A percentile compares a stretch with the other conserved stretches of the same genome.
Conservation (phyloP, 2,888 invertebrate species). For the Elegia similella region DNA sequence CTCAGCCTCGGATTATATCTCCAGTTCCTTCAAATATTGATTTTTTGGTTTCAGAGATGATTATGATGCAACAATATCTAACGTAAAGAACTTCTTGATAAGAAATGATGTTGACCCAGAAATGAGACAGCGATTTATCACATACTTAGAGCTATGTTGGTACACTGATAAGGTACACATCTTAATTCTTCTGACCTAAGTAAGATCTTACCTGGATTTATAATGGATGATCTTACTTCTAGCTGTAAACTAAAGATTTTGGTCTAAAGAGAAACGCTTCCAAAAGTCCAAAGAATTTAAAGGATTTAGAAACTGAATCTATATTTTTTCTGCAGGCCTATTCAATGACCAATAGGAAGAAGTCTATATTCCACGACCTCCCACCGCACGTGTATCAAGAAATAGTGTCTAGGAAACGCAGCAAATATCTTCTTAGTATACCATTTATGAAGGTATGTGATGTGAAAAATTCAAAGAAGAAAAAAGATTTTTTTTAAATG, state of each 20-base stretch:
- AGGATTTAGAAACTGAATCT: too few relatives aligned
- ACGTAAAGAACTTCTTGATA: constrained; percentile 52
- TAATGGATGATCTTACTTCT: neutral
- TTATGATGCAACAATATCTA: constrained; percentile 51
- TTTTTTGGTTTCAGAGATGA: constrained; percentile 46
- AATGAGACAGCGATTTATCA: constrained; percentile 54
- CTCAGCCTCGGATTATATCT: too few relatives aligned
- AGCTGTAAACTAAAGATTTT: neutral
- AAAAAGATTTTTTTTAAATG: too few relatives aligned
- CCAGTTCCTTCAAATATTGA: too few relatives aligned
- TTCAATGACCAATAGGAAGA: constrained; percentile 52
- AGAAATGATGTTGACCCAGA: constrained; percentile 53
- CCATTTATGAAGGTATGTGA: constrained; percentile 70
- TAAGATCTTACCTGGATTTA: neutral
- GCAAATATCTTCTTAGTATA: constrained; percentile 55
- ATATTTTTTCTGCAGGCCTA: constrained; percentile 51
- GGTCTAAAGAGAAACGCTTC: neutral
- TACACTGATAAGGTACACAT: constrained; percentile 58
- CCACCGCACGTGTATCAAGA: constrained; percentile 65
- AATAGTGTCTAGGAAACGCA: constrained; percentile 58
- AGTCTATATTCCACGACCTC: constrained; percentile 59
- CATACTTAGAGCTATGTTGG: constrained; percentile 63
- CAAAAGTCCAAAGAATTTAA: neutral
- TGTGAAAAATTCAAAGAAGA: too few relatives aligned
- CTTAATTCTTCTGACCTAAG: neutral